phyloP scores from a whole-genome alignment of 2,113 vertebrate genomes.

The Callospermophilus lateralis region DNA sequence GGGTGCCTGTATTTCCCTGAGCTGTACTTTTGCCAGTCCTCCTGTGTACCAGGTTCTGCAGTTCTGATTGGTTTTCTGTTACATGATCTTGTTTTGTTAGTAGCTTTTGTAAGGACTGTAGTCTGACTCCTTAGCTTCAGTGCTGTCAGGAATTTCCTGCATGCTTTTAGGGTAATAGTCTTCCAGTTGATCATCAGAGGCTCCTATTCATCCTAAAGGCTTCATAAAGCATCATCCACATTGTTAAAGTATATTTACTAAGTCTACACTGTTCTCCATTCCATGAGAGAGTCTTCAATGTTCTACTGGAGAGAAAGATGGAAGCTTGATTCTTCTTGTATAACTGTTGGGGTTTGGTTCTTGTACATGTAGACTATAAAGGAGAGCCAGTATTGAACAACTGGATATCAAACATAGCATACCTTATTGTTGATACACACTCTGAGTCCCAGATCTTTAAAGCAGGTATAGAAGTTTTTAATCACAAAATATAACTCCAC shows the following conservation, averaged over 20 bases:
- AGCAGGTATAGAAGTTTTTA: background rate
- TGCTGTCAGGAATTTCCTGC: background rate
- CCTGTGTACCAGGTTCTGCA: background rate
- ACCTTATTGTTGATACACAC: background rate
- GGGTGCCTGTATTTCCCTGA: background rate
- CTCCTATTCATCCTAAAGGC: background rate
- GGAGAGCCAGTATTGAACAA: background rate
- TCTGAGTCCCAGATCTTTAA: background rate
- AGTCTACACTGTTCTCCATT: background rate
- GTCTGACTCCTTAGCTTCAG: background rate
- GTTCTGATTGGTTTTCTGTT: background rate
- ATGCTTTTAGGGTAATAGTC: background rate
- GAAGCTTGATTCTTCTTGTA: background rate
- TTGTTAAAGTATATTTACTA: background rate
- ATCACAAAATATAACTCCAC: background rate
- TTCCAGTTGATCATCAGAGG: background rate
- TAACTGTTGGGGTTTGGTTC: background rate
- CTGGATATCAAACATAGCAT: background rate
- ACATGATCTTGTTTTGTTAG: background rate
- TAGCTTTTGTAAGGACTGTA: background rate
- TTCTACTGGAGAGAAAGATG: background rate
- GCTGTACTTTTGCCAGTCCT: background rate
- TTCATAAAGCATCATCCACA: background rate
- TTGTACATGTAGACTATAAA: background rate
- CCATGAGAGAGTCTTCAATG: background rate